These are phyloP conservation scores for Scaptomyza caliginosa DNA, from an alignment of 2,888 invertebrate genomes.

Conservation along the genomic window DNA sequence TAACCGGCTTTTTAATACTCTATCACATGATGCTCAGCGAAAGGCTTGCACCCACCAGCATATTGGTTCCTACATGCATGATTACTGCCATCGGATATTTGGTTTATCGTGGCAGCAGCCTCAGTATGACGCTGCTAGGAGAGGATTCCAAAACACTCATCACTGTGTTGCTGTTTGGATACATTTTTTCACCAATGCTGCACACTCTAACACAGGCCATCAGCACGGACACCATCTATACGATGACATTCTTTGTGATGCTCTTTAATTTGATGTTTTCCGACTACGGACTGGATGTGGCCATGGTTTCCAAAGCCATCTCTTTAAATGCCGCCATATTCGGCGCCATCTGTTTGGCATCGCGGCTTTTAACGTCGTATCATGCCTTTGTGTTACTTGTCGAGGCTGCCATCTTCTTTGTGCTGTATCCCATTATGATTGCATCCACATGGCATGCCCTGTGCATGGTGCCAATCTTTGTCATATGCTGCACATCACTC, in stretches of 20 bases:
- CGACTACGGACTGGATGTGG: conserved; percentile 93
- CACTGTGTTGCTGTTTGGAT: conserved; percentile 93
- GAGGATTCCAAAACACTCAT: conserved; percentile 91
- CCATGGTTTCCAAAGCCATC: conserved; percentile 94
- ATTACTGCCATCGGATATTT: conserved; percentile 87
- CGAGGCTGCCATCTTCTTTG: conserved; percentile 94
- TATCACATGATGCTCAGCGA: conserved; percentile 90
- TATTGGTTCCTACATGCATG: conserved; percentile 86
- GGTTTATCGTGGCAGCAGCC: conserved; percentile 84
- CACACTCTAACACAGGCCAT: conserved; percentile 98
- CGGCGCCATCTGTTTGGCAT: conserved; percentile 97
- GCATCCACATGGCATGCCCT: conserved; percentile 86
- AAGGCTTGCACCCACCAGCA: conserved; percentile 87
- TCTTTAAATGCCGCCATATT: conserved; percentile 98
- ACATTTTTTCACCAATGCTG: conserved; percentile 94
- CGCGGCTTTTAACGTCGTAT: conserved; percentile 92
- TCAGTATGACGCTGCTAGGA: conserved; percentile 71
- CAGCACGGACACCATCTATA: conserved; percentile 98
- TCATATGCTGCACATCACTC: conserved; percentile 85
- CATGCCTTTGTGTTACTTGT: conserved; percentile 96
- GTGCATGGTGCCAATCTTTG: conserved; percentile 85
- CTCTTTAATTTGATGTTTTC: conserved; percentile 94
- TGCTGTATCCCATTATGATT: conserved; percentile 92
- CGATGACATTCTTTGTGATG: conserved; percentile 95
- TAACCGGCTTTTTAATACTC: conserved; percentile 89